Evolutionary conservation across 1,140 invertebrate species (phyloP).

Genomic region (Armadillidium nasatum): DNA sequence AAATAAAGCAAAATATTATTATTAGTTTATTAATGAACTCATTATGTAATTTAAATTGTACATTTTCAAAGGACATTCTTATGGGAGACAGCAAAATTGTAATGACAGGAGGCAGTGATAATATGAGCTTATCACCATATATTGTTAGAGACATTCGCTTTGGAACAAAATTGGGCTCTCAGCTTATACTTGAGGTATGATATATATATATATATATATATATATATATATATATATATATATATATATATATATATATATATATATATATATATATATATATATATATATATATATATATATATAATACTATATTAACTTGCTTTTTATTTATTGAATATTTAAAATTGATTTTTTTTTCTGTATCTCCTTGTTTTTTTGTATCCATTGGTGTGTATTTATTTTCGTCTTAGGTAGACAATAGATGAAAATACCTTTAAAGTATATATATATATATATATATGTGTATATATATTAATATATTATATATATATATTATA

Average conservation of each 20-base stretch:
- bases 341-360: too few relatives aligned
- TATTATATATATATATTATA: too few relatives aligned
- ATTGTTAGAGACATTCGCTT: conserved; percentile 56
- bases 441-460: too few relatives aligned
- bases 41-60: background rate
- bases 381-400: too few relatives aligned
- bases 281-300: background rate
- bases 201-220: conserved; percentile 6
- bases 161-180: conserved; percentile 55
- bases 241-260: conserved; percentile 1
- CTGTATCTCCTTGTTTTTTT: too few relatives aligned
- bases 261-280: conserved; percentile 2
- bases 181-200: conserved; percentile 44
- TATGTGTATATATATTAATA: too few relatives aligned
- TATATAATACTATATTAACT: too few relatives aligned
- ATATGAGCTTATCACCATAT: conserved; percentile 58
- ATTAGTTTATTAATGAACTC: too few relatives aligned
- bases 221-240: conserved; percentile 7
- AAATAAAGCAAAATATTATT: too few relatives aligned
- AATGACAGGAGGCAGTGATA: conserved; percentile 57
- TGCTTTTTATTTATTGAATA: too few relatives aligned
- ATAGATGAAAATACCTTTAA: too few relatives aligned
- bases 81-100: conserved; percentile 56
- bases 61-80: conserved; percentile 53
- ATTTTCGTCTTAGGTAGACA: too few relatives aligned